phyloP scores from a whole-genome alignment of 2,888 invertebrate genomes.

The Choristoneura rosaceana region DNA sequence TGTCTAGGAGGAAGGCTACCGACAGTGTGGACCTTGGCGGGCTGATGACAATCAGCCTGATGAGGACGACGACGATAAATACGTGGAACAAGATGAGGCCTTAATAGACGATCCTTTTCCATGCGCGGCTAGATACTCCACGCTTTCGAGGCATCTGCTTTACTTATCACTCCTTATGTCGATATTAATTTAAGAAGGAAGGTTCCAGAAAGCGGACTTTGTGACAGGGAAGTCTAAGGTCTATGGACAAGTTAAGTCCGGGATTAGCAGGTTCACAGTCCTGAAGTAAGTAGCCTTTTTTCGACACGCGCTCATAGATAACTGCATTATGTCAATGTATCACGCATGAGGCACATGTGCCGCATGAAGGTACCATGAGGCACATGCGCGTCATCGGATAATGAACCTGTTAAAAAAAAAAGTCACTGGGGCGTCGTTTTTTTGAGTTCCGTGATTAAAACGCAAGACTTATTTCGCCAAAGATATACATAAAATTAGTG shows the following conservation, averaged over 20 bases:
- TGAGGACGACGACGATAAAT: constrained; percentile 14
- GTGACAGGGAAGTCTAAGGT: background rate
- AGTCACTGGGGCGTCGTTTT: no score
- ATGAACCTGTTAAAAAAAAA: no score
- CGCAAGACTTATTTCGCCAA: background rate
- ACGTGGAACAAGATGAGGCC: background rate
- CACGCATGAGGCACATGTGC: no score
- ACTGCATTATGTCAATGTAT: no score
- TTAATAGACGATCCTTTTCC: background rate
- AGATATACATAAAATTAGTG: background rate
- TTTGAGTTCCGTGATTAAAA: background rate
- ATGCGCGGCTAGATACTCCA: background rate
- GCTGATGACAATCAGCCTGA: constrained; percentile 55
- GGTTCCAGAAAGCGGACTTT: no score
- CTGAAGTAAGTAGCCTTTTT: no score
- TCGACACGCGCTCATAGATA: no score
- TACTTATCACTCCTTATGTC: background rate
- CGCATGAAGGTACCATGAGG: no score
- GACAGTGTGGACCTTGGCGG: constrained; percentile 78
- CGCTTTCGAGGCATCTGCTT: background rate
- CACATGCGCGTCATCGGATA: no score
- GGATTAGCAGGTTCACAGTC: no score
- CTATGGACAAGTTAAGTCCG: background rate
- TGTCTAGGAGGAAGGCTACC: constrained; percentile 75
- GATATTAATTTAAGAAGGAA: constrained; percentile 11